Base-by-base conservation (phyloP, 1,140 invertebrate species). In the Sesamia nonagrioides region DNA sequence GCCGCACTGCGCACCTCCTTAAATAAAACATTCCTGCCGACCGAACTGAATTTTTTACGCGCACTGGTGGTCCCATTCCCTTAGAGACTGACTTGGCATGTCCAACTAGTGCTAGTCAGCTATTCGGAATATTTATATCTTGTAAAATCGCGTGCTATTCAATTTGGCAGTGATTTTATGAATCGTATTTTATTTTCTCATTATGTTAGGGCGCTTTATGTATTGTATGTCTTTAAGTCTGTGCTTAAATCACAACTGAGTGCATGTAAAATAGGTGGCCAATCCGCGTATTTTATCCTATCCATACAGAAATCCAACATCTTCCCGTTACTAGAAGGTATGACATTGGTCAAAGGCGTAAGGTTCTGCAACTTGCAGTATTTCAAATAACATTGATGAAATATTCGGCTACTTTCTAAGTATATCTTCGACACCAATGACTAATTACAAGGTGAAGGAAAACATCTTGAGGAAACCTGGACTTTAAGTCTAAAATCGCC, bases 211-310 rank as follows among this genome's bases (percentile, higher is more conserved):
- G 27, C 27, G 27, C n/a, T n/a, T n/a, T n/a, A n/a, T n/a, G n/a
- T n/a, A n/a, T n/a, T n/a, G n/a, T n/a, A n/a, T n/a, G n/a, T n/a
- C n/a, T n/a, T n/a, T n/a, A n/a, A n/a, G n/a, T n/a, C n/a, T n/a
- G n/a, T n/a, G 75, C 95, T 96, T 17, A 96, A 93, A 86, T 97
- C 97, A 42, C 96, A 95, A 4, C 96, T 95, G 1, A 97, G 82
- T 0, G 97, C 96, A 77, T 96, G 96, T 35, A 97, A 83, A 9
- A 97, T 96, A 0, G 96, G 96, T 17, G 92, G 93, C 97, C 97
- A 97, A 68, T 97, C 96, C 48, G 95, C 95, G 78, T 96, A 95
- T 85, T 97, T 97, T 17, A 97, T 95, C 27, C 96, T 95, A 87
- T 97, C 97, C 27, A 96, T 96, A 40, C 95, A 96, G 81, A 97